Evolutionary conservation across 2,113 vertebrate species (phyloP), one percentile per base, ranked within the genome.

Genomic region (Octodon degus): DNA sequence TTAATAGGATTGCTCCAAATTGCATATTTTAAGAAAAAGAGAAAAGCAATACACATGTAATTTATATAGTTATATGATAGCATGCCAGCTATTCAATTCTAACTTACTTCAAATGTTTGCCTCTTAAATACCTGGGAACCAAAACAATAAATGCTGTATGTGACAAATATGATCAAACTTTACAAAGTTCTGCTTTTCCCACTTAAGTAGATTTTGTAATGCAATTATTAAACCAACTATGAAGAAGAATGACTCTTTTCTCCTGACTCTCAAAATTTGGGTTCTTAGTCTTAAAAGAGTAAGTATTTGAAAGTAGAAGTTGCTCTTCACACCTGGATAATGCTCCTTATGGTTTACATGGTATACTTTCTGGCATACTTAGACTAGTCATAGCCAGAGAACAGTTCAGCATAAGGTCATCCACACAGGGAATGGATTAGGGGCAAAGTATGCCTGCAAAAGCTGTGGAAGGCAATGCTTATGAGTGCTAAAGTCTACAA

Each of bases 91-190:
- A 87, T 32, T 84, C 40, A 83, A 10, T 70, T 84, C n/a, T 93
- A 90, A 86, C 30, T 53, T 83, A 24, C n/a, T 72, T 95, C 70
- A 60, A 83, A 76, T 83, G 2, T 5, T 93, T 91, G 84, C n/a
- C 67, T 87, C 40, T 53, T 86, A 37, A 89, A 94, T 1, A 81
- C 22, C 2, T 43, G 34, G 16, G 79, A 22, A 90, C 27, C 22
- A n/a, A 86, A 37, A 70, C 53, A 82, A 65, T 9, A 89, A 55
- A 90, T 77, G 16, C 24, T 20, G 30, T n/a, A 80, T 47, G 17
- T 80, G 20, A 76, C 11, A 63, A 77, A 87, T 62, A 63, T 30
- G 40, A 74, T 76, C 43, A 89, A 79, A 65, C 13, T 40, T 50
- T 86, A 77, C 24, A 91, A 55, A 17, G 1, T 63, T 86, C 22